Evolutionary conservation across 2,888 invertebrate species (phyloP).

Genomic region (Emesis furor): DNA sequence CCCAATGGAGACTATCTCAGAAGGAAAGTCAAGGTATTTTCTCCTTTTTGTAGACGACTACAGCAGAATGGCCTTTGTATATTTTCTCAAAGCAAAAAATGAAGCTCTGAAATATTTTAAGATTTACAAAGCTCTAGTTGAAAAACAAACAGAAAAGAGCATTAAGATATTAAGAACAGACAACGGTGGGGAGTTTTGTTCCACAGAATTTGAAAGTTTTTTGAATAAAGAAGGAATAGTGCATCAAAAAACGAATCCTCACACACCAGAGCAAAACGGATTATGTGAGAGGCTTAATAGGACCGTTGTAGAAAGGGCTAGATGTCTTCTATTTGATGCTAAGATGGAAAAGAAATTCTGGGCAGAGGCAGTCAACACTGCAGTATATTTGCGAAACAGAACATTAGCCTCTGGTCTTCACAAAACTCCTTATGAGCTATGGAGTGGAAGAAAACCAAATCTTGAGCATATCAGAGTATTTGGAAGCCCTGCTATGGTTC

Average conservation of each 20-base stretch:
- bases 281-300: background rate
- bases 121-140: conserved; percentile 20
- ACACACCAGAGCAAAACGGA: background rate
- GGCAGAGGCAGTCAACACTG: conserved; percentile 30
- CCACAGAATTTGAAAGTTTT: conserved; percentile 24
- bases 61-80: conserved; percentile 6
- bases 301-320: background rate
- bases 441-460: conserved; percentile 45
- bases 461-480: conserved; percentile 57
- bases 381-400: conserved; percentile 52
- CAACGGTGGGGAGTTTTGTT: conserved; percentile 38
- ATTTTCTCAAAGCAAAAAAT: conserved; percentile 15
- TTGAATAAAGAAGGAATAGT: conserved; percentile 2
- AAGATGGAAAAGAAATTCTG: conserved; percentile 9
- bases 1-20: background rate
- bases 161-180: conserved; percentile 37
- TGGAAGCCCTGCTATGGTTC: conserved; percentile 58
- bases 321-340: background rate
- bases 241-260: conserved; percentile 3
- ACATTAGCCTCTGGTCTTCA: conserved; percentile 5
- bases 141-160: conserved; percentile 29
- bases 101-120: background rate
- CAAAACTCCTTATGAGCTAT: background rate
- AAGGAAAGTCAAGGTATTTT: conserved; percentile 15
- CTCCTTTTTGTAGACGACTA: conserved; percentile 15